Evolutionary conservation across 1,140 invertebrate species (phyloP).

Genomic region (Acyrthosiphon pisum): DNA sequence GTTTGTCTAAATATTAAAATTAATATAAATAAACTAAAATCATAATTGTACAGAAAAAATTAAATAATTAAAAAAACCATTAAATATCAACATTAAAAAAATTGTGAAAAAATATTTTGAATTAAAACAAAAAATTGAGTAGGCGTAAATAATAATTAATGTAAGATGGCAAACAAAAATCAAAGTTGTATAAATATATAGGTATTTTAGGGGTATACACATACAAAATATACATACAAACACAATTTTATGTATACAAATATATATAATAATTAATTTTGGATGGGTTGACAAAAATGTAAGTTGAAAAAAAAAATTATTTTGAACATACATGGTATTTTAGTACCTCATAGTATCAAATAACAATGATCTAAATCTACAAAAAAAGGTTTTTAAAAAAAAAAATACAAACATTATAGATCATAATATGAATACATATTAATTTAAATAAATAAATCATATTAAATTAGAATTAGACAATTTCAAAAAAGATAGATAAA

Average conservation of each 20-base stretch:
- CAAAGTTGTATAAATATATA: neutral
- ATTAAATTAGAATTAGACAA: slow-evolving; percentile 38
- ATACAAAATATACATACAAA: neutral
- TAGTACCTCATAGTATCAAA: neutral
- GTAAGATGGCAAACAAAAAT: neutral
- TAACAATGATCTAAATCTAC: slow-evolving; percentile 21
- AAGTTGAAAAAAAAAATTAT: slow-evolving; percentile 16
- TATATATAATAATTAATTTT: neutral
- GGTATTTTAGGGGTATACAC: neutral
- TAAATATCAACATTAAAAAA: neutral
- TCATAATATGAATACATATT: slow-evolving; percentile 47
- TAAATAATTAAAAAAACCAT: neutral
- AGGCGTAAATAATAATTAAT: neutral
- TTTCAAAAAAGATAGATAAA: slow-evolving; percentile 25
- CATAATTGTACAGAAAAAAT: neutral
- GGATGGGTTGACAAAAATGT: neutral
- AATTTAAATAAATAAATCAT: slow-evolving; percentile 46
- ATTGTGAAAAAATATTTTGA: neutral
- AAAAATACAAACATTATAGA: neutral
- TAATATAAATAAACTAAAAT: no score
- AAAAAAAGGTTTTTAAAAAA: neutral
- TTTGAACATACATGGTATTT: neutral
- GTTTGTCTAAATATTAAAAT: no score
- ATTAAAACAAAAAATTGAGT: neutral
- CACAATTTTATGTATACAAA: neutral